A percentile compares a stretch with the other conserved stretches of the same genome.
Conservation (phyloP, 2,888 invertebrate genomes). For the Gymnocheta viridis region DNA sequence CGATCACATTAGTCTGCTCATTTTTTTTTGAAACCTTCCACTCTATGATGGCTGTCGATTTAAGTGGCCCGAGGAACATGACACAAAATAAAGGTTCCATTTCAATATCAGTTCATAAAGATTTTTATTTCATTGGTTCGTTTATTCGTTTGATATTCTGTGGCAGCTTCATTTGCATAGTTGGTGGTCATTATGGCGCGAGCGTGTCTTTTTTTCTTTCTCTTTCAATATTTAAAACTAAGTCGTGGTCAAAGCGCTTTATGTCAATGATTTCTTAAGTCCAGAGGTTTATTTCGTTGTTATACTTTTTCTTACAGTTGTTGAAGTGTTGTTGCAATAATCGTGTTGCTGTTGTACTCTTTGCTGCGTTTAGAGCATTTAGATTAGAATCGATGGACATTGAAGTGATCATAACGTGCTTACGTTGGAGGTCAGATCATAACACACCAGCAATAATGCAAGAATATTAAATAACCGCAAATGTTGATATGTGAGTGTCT, state of each 20-base stretch:
- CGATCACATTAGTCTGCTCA: constrained; percentile 22
- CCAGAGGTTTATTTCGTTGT: neutral
- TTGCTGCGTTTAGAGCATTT: constrained; percentile 52
- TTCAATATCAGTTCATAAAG: constrained; percentile 7
- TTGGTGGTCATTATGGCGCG: constrained; percentile 64
- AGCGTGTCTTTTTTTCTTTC: neutral
- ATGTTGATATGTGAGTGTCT: neutral
- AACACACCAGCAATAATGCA: neutral
- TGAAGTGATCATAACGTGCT: constrained; percentile 27
- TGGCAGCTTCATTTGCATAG: constrained; percentile 57
- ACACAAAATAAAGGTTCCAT: constrained; percentile 33
- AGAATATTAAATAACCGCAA: constrained; percentile 45
- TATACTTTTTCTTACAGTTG: neutral
- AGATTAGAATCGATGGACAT: constrained; percentile 52
- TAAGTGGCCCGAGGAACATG: constrained; percentile 29
- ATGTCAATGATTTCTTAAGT: constrained; percentile 41
- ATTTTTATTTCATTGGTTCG: neutral
- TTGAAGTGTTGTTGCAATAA: neutral
- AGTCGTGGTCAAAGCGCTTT: constrained; percentile 42
- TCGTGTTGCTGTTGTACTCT: constrained; percentile 1
- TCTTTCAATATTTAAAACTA: constrained; percentile 14
- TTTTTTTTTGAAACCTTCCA: neutral
- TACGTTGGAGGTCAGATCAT: constrained; percentile 41
- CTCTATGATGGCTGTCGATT: neutral
- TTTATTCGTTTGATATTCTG: constrained; percentile 1